Base-by-base conservation (phyloP, 1,140 invertebrate species). In the Anagrus nilaparvatae region DNA sequence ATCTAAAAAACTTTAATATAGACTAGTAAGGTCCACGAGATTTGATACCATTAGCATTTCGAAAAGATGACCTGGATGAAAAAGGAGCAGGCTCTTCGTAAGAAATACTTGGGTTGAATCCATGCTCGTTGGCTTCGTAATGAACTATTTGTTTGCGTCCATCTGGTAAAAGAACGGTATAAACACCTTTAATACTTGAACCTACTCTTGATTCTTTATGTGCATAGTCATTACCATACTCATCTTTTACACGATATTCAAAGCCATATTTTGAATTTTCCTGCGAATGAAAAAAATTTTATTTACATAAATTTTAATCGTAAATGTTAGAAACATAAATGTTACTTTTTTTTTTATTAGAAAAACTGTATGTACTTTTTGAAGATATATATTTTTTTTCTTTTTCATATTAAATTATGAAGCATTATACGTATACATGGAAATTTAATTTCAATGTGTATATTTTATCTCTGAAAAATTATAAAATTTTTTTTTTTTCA, bases 61-160 rank as follows among this genome's bases (percentile, higher is more conserved):
- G 18, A 19, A n/a, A 33, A 33, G 20, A n/a, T 21, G 27, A 27
- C 66, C 16, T n/a, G n/a, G n/a, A n/a, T n/a, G n/a, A n/a, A n/a
- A n/a, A n/a, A n/a, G n/a, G n/a, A n/a, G 34, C 51, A 1, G 73
- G 69, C 50, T 80, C 75, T 56, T 81, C 79, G 57, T 83, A 83
- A 19, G 77, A 75, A 51, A 88, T 81, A 49, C 74, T 78, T 2
- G 84, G 82, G 53, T 79, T 79, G 67, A 82, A 88, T 16, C 84
- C 85, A 32, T 79, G 70, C 49, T 75, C 72, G 49, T 86, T 81
- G 9, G 82, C 83, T 53, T 78, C 76, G 59, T 88, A 89, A 48
- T 81, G 77, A 0, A 89, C 84, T 37, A 79, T 73, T 66, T 85
- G 82, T 52, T 78, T 78, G 47, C 81, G 78, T 40, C 83, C 82